These are phyloP conservation scores for Clarias magur DNA, from an alignment of 2,113 vertebrate species.

Conservation along the genomic window DNA sequence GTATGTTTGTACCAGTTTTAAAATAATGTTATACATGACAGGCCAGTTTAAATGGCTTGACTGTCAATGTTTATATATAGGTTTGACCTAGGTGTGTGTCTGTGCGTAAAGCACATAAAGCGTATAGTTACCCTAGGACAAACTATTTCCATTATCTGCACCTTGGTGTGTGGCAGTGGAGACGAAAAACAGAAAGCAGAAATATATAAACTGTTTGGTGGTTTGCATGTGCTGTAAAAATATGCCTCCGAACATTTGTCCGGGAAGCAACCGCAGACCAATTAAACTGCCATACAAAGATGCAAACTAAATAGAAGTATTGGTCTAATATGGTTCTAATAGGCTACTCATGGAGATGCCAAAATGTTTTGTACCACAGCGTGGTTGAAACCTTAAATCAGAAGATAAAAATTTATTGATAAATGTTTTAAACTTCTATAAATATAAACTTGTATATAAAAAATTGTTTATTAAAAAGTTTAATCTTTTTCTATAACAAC, in stretches of 20 bases:
- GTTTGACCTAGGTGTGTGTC: background rate
- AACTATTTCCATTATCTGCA: background rate
- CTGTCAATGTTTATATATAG: background rate
- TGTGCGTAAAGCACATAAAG: no score
- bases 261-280: background rate
- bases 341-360: background rate
- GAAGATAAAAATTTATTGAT: background rate
- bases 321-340: constrained; percentile 9
- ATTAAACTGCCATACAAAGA: background rate
- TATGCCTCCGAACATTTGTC: background rate
- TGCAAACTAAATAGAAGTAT: background rate
- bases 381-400: background rate
- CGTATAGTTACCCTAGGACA: background rate
- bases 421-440: background rate
- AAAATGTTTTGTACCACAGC: background rate
- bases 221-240: background rate
- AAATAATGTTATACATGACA: background rate
- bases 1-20: background rate
- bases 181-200: background rate
- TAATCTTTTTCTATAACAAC: background rate
- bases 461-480: background rate
- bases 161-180: background rate
- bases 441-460: no score
- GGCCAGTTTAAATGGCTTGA: background rate
- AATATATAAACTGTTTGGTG: background rate